Evolutionary conservation across 1,140 invertebrate genomes (phyloP).

Genomic region (Hycleus cichorii): DNA sequence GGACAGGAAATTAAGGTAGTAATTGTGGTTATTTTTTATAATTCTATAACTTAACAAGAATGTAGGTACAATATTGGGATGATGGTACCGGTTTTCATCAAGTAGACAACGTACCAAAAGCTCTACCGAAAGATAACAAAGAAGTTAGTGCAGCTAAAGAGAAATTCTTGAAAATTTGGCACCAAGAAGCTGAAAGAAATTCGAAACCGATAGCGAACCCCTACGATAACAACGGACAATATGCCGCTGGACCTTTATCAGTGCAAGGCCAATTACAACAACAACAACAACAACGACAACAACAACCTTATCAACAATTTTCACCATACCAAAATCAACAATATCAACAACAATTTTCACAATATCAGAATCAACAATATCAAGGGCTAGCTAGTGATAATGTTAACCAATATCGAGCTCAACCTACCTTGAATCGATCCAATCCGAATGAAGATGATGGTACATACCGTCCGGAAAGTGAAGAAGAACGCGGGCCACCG

Average conservation of each 20-base stretch:
- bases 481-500: conserved; percentile 48
- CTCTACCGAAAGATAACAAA: conserved; percentile 50
- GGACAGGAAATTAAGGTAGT: conserved; percentile 48
- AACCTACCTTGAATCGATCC: not conserved
- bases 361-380: too few relatives aligned
- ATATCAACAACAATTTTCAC: too few relatives aligned
- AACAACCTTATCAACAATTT: too few relatives aligned
- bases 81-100: conserved; percentile 58
- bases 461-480: conserved; percentile 14
- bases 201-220: conserved; percentile 29
- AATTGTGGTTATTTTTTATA: too few relatives aligned
- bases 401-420: not conserved
- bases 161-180: conserved; percentile 54
- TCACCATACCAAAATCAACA: too few relatives aligned
- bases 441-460: not conserved
- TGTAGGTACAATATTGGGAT: conserved; percentile 47
- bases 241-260: conserved; percentile 23
- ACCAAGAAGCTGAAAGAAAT: conserved; percentile 50
- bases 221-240: conserved; percentile 25
- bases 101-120: conserved; percentile 55
- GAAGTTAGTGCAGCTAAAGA: conserved; percentile 53
- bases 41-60: too few relatives aligned
- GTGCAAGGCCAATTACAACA: conserved; percentile 10
- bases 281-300: too few relatives aligned
- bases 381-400: too few relatives aligned